These are phyloP conservation scores for Eupithecia pulchellata DNA, from an alignment of 2,888 invertebrate species.

Conservation along the genomic window DNA sequence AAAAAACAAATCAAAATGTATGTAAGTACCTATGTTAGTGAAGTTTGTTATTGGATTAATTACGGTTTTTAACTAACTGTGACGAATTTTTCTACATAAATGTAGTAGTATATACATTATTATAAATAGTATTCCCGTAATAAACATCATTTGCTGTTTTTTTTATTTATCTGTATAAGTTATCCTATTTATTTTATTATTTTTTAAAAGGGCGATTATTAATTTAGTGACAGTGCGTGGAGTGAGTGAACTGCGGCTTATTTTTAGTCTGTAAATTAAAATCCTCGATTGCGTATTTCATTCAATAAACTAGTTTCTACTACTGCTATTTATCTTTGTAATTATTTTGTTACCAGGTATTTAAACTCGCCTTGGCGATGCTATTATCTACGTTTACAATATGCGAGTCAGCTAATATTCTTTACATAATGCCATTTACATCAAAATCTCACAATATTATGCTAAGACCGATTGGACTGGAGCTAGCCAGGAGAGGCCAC, in stretches of 20 bases:
- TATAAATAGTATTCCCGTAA: neutral
- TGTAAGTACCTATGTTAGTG: neutral
- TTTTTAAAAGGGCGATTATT: too few relatives aligned
- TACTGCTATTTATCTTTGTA: neutral
- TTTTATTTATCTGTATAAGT: neutral
- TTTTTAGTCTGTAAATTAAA: neutral
- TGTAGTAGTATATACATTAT: neutral
- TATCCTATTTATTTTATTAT: neutral
- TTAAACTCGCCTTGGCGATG: constrained; percentile 30
- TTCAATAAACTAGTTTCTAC: neutral
- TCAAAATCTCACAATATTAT: constrained; percentile 79
- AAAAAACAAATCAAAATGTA: neutral
- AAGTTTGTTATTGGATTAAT: neutral
- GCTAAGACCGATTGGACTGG: constrained; percentile 75
- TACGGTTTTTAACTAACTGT: neutral
- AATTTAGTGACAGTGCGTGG: too few relatives aligned
- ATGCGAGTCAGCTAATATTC: constrained; percentile 69
- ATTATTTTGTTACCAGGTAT: neutral
- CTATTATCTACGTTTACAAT: constrained; percentile 38
- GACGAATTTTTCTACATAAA: neutral
- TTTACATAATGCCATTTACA: constrained; percentile 77
- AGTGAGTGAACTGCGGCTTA: too few relatives aligned
- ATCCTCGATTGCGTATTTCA: neutral
- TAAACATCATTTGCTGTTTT: neutral
- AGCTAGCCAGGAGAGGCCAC: constrained; percentile 80